Evolutionary conservation across 2,113 vertebrate genomes (phyloP).

Genomic region (Conger conger): DNA sequence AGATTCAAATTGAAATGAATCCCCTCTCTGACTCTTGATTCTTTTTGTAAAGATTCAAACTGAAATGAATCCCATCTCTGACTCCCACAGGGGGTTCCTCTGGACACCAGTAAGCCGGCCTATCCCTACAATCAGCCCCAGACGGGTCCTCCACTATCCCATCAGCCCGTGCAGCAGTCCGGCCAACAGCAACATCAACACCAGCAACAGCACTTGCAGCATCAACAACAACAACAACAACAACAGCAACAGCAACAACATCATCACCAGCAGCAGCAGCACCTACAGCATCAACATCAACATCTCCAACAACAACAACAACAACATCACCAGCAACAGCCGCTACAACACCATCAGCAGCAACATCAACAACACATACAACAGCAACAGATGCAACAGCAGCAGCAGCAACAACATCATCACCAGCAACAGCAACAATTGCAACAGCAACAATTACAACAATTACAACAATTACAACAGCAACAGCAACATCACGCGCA

Average conservation of each 20-base stretch:
- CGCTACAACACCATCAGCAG: not conserved
- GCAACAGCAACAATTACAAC: conserved; percentile 37
- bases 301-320: conserved; percentile 5
- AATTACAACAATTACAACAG: conserved; percentile 36
- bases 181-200: conserved; percentile 29
- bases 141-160: conserved; percentile 23
- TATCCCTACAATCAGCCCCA: conserved; percentile 65
- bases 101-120: conserved; percentile 70
- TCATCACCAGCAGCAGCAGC: conserved; percentile 14
- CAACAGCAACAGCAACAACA: conserved; percentile 17
- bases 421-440: conserved; percentile 36
- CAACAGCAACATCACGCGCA: conserved; percentile 12
- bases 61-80: too few species aligned
- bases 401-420: conserved; percentile 32
- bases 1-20: too few species aligned
- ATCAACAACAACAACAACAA: conserved; percentile 5
- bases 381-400: not conserved
- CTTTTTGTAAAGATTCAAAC: too few species aligned
- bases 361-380: conserved; percentile 21
- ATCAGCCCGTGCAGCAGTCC: conserved; percentile 42
- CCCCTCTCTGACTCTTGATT: not conserved
- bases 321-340: not conserved
- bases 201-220: conserved; percentile 32
- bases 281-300: not conserved
- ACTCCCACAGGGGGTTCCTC: conserved; percentile 66